phyloP scores from a whole-genome alignment of 1,140 invertebrate species.

The Rhyzopertha dominica region DNA sequence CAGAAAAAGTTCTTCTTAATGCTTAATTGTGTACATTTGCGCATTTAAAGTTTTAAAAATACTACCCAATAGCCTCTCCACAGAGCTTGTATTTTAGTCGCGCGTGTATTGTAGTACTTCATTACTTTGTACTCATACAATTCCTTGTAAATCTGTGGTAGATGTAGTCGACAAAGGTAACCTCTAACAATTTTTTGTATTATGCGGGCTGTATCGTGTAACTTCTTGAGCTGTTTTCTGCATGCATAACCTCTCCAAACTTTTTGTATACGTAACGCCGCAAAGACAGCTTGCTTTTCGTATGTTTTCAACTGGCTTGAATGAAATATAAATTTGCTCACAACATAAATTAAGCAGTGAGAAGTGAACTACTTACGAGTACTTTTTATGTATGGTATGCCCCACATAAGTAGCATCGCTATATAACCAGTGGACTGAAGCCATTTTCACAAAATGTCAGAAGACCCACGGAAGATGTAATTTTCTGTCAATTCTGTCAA shows the following conservation, averaged over 20 bases:
- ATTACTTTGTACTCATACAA: slow-evolving; percentile 17
- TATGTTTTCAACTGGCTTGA: slow-evolving; percentile 11
- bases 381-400: slow-evolving; percentile 20
- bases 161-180: slow-evolving; percentile 22
- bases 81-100: slow-evolving; percentile 21
- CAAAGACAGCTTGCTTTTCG: slow-evolving; percentile 16
- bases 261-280: slow-evolving; percentile 23
- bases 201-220: slow-evolving; percentile 10
- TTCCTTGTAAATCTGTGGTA: slow-evolving; percentile 21
- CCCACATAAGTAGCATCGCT: slow-evolving; percentile 23
- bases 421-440: slow-evolving; percentile 26
- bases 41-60: too few relatives aligned
- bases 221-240: slow-evolving; percentile 11
- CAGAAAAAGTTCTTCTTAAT: too few relatives aligned
- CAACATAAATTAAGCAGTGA: too few relatives aligned
- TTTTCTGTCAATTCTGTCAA: too few relatives aligned
- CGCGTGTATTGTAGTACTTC: slow-evolving; percentile 18
- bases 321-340: not conserved
- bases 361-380: slow-evolving; percentile 23
- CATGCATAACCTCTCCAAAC: slow-evolving; percentile 15
- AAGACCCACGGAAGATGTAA: too few relatives aligned
- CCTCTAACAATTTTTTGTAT: slow-evolving; percentile 26
- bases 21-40: too few relatives aligned
- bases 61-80: slow-evolving; percentile 27
- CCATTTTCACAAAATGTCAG: slow-evolving; percentile 20